Evolutionary conservation across 2,113 vertebrate species (phyloP), one percentile per base, ranked within the genome.

Genomic region (Lethenteron reissneri): DNA sequence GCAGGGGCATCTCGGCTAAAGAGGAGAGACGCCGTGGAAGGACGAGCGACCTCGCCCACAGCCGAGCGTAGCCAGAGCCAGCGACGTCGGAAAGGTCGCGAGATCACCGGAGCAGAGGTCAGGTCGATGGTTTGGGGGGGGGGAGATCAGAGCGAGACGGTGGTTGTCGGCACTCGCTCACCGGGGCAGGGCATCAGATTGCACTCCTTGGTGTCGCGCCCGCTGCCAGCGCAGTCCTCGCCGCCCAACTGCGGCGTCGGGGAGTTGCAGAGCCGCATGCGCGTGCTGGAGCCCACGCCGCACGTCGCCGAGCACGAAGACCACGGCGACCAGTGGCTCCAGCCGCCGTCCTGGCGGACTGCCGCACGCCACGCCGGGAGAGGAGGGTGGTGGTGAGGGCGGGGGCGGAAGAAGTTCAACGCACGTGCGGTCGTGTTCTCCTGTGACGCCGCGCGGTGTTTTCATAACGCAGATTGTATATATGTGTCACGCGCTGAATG

Each of bases 301-400:
- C 92, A 97, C 13, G 88, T 90, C 70, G 87, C 86, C 0, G 92
- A 91, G 78, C 92, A 97, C 2, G 92, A 89, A 0, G 92, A 96
- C 92, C 92, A 97, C 0, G 92, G 92, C 0, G 92, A 96, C 92
- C 92, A 97, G 77, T 96, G 82, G 76, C 92, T 97, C 92, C 92
- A 97, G 59, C 88, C 88, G 12, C 92, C 92, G 8, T 97, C 83
- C 57, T 95, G 91, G 71, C 88, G 89, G 75, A 95, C 92, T 97
- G 74, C 19, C 68, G 74, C 57, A 21, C 11, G 12, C 21, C 56
- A 72, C 41, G 41, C 41, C 4, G 4, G 41, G 41, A 41, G 41
- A 41, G 41, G 41, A 41, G 41, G 41, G 41, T 41, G 41, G 41
- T 41, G 41, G 41, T 41, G 41, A 3, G 25, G 25, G 25, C 1